Evolutionary conservation across 2,113 vertebrate species (phyloP).

Genomic region (Condylura cristata): DNA sequence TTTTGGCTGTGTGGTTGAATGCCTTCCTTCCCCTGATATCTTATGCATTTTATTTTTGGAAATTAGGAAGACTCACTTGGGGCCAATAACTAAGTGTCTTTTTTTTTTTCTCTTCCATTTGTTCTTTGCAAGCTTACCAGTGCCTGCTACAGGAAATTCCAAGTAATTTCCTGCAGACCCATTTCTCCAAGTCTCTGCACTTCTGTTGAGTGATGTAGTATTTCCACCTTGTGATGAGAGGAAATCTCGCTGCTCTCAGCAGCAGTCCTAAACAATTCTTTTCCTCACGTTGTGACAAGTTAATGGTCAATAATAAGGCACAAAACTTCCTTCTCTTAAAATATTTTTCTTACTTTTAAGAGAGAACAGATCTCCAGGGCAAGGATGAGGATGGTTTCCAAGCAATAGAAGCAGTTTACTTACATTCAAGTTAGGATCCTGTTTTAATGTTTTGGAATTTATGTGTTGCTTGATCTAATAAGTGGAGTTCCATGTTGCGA

Average conservation of each 20-base stretch:
- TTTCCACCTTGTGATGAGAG: background rate
- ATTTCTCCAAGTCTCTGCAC: background rate
- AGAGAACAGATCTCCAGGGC: background rate
- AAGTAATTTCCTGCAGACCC: constrained; percentile 14
- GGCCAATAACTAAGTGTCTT: background rate
- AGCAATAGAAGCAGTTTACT: background rate
- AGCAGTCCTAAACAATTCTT: background rate
- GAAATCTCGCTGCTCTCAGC: background rate
- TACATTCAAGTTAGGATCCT: background rate
- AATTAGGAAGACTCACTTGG: background rate
- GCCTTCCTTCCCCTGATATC: background rate
- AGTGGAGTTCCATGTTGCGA: background rate
- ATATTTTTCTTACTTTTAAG: background rate
- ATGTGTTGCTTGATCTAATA: background rate
- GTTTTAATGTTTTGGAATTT: background rate
- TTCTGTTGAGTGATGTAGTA: background rate
- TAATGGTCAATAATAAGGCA: background rate
- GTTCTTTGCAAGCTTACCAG: too few relatives aligned
- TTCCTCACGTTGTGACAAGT: background rate
- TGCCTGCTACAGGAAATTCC: too few relatives aligned
- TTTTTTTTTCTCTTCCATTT: background rate
- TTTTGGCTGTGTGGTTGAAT: background rate
- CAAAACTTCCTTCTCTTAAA: background rate
- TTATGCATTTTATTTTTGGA: constrained; percentile 37
- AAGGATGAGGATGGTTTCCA: background rate